A percentile compares a stretch with the other conserved stretches of the same genome.
Evolutionary conservation across 1,140 invertebrate genomes (phyloP).

Genomic region (Zaprionus inermis): DNA sequence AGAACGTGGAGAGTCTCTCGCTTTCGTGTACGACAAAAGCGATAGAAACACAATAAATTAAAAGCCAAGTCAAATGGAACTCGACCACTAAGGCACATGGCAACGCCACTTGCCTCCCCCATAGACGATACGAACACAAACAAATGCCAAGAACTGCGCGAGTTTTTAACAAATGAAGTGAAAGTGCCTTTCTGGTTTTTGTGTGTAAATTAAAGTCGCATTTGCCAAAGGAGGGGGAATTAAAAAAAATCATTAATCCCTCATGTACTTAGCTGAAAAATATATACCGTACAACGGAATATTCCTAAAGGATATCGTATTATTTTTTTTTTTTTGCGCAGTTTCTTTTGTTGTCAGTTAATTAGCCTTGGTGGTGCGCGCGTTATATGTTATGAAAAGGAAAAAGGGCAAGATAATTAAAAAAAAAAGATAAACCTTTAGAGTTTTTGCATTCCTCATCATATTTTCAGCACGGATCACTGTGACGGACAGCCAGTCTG

Average conservation of each 20-base stretch:
- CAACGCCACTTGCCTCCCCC: not conserved
- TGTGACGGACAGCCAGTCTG: conserved; percentile 14
- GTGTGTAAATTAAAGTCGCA: conserved; percentile 6
- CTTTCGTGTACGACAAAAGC: conserved; percentile 23
- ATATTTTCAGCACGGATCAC: conserved; percentile 28
- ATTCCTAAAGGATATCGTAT: conserved; percentile 9
- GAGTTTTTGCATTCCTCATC: conserved; percentile 20
- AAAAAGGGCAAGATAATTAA: not conserved
- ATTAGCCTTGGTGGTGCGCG: conserved; percentile 15
- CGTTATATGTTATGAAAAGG: conserved; percentile 2
- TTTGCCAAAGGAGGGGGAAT: not conserved
- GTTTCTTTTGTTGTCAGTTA: conserved; percentile 27
- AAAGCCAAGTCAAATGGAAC: conserved; percentile 35
- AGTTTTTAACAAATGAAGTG: conserved; percentile 8
- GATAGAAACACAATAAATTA: conserved; percentile 55
- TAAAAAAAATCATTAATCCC: conserved; percentile 1
- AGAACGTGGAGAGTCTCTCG: not conserved
- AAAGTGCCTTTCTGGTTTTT: not conserved
- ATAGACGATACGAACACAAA: not conserved
- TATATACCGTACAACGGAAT: not conserved
- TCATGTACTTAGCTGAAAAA: not conserved
- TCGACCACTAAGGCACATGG: conserved; percentile 15
- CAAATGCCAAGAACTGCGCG: not conserved
- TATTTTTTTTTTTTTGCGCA: not conserved
- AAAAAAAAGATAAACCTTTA: conserved; percentile 15